phyloP scores from a whole-genome alignment of 2,113 vertebrate species.

The Pelusios castaneus region DNA sequence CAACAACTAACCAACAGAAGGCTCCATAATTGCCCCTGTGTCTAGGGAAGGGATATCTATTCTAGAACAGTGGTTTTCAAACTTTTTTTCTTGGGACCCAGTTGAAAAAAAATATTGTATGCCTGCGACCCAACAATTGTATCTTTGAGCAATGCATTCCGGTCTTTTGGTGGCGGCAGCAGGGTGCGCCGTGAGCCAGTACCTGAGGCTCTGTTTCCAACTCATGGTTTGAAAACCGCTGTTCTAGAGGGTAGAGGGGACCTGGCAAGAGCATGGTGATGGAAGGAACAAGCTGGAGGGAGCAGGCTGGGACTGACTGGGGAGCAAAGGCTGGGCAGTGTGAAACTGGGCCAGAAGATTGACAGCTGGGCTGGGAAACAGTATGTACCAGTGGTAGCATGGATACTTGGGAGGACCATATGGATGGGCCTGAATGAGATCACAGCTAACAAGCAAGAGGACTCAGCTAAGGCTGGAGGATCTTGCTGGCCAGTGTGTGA shows the following conservation, averaged over 20 bases:
- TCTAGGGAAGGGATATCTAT: background rate
- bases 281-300: background rate
- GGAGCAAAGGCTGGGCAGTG: background rate
- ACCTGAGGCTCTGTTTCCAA: too few relatives aligned
- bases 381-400: background rate
- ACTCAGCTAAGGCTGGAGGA: background rate
- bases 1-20: background rate
- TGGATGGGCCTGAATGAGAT: background rate
- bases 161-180: too few relatives aligned
- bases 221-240: too few relatives aligned
- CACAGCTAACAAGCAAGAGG: fast-evolving
- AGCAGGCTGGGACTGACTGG: background rate
- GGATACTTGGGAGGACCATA: background rate
- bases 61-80: too few relatives aligned
- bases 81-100: too few relatives aligned
- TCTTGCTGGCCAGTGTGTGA: background rate
- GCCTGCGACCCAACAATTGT: too few relatives aligned
- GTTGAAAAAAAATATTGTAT: too few relatives aligned
- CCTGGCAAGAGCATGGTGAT: background rate
- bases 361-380: background rate
- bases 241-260: background rate
- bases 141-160: too few relatives aligned
- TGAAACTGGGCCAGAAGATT: background rate
- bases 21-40: background rate
- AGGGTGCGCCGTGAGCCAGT: too few relatives aligned